Evolutionary conservation across 2,888 invertebrate genomes (phyloP), one percentile per base, ranked within the genome.

Genomic region (Stramonita haemastoma): DNA sequence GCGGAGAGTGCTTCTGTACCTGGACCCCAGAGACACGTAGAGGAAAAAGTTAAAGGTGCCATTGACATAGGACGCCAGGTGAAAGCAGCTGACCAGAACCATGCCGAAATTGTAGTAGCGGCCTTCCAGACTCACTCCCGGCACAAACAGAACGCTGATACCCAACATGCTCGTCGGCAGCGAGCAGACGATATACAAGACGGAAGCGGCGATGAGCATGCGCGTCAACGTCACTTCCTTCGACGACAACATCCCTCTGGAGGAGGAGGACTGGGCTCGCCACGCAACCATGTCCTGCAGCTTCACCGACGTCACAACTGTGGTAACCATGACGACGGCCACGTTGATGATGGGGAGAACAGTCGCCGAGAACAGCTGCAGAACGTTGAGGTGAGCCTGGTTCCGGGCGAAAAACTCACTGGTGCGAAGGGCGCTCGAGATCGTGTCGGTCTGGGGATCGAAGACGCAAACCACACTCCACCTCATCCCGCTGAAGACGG

Each of bases 21-120:
- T 86, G 36, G 86, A 86, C 13, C 86, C 86, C 6, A 86, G 32
- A 34, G 36, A 66, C 29, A 34, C 66, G n/a, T 86, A 86, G 57
- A 86, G n/a, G 17, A 86, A 86, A 34, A 86, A 86, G n/a, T 86
- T 86, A 22, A 86, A 60, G 2, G 86, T 56, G 34, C 66, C 60
- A 36, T 86, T 86, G 66, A 86, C 34, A 34, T 29, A 86, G 36
- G 86, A 66, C 6, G 56, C 46, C 22, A 66, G 26, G 36, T 86
- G 66, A 22, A 70, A 86, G 1, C 26, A 11, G 26, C 86, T 86
- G 66, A 60, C 70, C 19, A 86, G n/a, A 11, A 86, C 11, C 4
- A 19, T 34, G 32, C 29, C 66, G 1, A 57, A 34, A 26, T 86
- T 86, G 66, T 36, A 57, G 34, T 86, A 86, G 36, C 86, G 86